Percentiles rank a stretch among this genome's conserved stretches.
These are phyloP conservation scores for Epizoanthus ramosus DNA, from an alignment of 92 coral and sea anemone genomes.

Conservation along the genomic window DNA sequence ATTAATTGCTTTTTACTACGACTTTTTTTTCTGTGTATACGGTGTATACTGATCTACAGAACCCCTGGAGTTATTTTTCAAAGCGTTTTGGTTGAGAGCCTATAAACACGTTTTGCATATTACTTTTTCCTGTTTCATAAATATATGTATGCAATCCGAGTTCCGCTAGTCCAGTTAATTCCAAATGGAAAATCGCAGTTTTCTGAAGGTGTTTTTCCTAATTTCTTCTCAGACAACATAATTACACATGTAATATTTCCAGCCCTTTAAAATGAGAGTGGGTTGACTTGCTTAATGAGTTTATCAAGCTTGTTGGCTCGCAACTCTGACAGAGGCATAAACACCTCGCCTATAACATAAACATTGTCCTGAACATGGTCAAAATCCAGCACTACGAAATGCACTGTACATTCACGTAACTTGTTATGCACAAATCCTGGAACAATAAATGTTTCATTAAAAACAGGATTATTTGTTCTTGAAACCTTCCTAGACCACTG, in stretches of 20 bases:
- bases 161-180: not conserved
- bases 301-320: conserved; percentile 91
- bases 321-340: conserved; percentile 82
- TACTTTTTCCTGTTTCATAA: conserved; percentile 8
- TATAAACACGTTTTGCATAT: not conserved
- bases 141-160: not conserved
- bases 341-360: conserved; percentile 90
- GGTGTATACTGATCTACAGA: not conserved
- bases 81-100: not conserved
- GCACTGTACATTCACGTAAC: conserved; percentile 87
- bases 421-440: conserved; percentile 97
- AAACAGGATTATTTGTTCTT: conserved; percentile 82
- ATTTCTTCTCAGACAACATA: not conserved
- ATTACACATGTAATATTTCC: not conserved
- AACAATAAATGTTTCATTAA: conserved; percentile 90
- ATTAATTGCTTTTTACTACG: not conserved
- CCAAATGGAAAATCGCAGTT: not conserved
- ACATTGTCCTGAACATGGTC: conserved; percentile 93
- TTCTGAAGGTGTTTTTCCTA: not conserved
- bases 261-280: conserved; percentile 67
- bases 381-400: conserved; percentile 90
- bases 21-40: not conserved
- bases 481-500: conserved; percentile 90
- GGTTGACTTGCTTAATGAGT: conserved; percentile 78
- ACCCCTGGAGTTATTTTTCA: not conserved